Conservation (phyloP, 37 sponge, comb jelly and placozoan species). For the Beroe ovata region DNA sequence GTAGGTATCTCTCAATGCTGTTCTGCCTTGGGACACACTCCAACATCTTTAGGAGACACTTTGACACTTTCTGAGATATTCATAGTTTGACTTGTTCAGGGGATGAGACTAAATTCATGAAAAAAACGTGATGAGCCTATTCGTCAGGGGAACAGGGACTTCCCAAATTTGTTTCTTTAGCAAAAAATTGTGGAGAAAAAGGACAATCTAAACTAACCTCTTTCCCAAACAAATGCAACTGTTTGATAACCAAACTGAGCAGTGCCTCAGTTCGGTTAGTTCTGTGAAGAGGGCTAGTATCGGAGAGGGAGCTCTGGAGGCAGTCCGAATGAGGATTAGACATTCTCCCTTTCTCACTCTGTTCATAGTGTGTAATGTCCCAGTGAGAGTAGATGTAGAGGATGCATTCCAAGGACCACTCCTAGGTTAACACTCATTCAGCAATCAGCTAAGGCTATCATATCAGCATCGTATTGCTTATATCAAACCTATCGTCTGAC, state of each 20-base stretch:
- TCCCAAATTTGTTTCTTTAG: too few species aligned
- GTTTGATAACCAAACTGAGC: not conserved
- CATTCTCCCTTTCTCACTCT: not conserved
- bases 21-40: not conserved
- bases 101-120: too few species aligned
- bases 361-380: not conserved
- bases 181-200: too few species aligned
- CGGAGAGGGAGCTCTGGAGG: not conserved
- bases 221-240: not conserved
- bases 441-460: too few species aligned
- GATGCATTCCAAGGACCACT: slow-evolving; percentile 4
- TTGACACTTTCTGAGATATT: not conserved
- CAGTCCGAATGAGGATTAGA: not conserved
- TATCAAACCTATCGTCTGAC: too few species aligned
- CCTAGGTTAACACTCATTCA: not conserved
- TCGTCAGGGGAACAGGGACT: too few species aligned
- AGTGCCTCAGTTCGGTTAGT: not conserved
- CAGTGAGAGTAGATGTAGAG: slow-evolving; percentile 17
- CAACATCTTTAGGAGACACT: not conserved
- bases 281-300: not conserved
- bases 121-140: too few species aligned
- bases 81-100: too few species aligned
- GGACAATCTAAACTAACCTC: slow-evolving; percentile 23
- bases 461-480: too few species aligned
- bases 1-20: not conserved